Percentiles rank a stretch among this genome's conserved stretches.
Evolutionary conservation across 1,140 invertebrate genomes (phyloP).

Genomic region (Drosophila orosa): DNA sequence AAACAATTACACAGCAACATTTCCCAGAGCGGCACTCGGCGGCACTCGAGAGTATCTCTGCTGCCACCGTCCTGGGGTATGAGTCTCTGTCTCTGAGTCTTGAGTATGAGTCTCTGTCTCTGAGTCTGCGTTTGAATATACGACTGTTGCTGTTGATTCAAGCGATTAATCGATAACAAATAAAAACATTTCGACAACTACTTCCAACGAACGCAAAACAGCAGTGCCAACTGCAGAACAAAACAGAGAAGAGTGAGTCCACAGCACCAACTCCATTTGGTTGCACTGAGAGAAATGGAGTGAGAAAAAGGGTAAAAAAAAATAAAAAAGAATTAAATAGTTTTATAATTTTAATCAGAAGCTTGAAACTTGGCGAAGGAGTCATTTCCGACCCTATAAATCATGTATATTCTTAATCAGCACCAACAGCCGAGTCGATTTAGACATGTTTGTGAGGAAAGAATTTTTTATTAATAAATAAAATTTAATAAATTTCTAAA

Average conservation of each 20-base stretch:
- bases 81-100: background rate
- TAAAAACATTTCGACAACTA: constrained; percentile 83
- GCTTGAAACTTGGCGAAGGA: too few relatives aligned
- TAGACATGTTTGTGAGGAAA: too few relatives aligned
- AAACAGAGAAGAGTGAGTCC: constrained; percentile 5
- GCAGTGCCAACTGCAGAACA: constrained; percentile 38
- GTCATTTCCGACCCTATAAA: too few relatives aligned
- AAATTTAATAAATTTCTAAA: too few relatives aligned
- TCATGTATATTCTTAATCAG: too few relatives aligned
- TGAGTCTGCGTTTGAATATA: constrained; percentile 32
- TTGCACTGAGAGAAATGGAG: background rate
- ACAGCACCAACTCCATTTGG: constrained; percentile 1
- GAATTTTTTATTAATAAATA: too few relatives aligned
- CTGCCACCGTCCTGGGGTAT: constrained; percentile 12
- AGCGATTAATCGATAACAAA: constrained; percentile 84
- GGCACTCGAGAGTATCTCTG: constrained; percentile 6
- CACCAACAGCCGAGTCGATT: too few relatives aligned
- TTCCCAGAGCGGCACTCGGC: constrained; percentile 47
- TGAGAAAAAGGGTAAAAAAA: background rate
- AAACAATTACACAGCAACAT: constrained; percentile 83
- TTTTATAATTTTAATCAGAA: too few relatives aligned
- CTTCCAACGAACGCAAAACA: constrained; percentile 67
- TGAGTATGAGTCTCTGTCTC: constrained; percentile 7
- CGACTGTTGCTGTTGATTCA: constrained; percentile 65
- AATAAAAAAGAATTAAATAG: too few relatives aligned